phyloP scores from a whole-genome alignment of 2,888 invertebrate genomes.

The Schizotus pectinicornis region DNA sequence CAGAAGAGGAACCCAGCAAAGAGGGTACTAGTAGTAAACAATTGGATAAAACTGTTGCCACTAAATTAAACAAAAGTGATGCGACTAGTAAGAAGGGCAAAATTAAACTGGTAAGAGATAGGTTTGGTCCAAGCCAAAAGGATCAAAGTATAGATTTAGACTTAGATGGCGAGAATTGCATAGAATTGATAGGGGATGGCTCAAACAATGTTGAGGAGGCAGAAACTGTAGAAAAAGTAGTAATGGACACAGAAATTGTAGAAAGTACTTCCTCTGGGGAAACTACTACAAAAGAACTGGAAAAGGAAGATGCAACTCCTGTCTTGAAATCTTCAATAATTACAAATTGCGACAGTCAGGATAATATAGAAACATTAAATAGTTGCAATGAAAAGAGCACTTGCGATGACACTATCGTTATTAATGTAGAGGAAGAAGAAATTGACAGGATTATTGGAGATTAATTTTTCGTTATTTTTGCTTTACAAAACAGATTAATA shows the following conservation, averaged over 20 bases:
- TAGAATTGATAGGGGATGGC: slow-evolving; percentile 1
- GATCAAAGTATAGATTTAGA: slow-evolving; percentile 21
- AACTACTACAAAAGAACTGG: not conserved
- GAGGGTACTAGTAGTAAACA: too few relatives aligned
- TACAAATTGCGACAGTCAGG: not conserved
- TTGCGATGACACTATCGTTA: slow-evolving; percentile 37
- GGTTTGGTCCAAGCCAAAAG: not conserved
- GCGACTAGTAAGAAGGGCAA: slow-evolving; percentile 2
- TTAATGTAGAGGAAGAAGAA: slow-evolving; percentile 44
- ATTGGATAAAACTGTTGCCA: too few relatives aligned
- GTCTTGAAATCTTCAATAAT: too few relatives aligned
- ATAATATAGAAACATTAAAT: slow-evolving; percentile 5
- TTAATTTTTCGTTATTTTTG: slow-evolving; percentile 12
- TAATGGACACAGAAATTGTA: not conserved
- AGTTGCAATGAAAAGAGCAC: slow-evolving; percentile 23
- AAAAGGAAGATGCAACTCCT: not conserved
- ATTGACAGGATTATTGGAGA: slow-evolving; percentile 43
- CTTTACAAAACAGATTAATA: not conserved
- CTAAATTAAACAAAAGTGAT: too few relatives aligned
- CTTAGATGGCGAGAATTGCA: not conserved
- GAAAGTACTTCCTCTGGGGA: slow-evolving; percentile 1
- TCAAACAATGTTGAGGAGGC: not conserved
- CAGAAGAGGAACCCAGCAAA: slow-evolving; percentile 49
- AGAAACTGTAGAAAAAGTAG: not conserved
- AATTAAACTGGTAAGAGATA: slow-evolving; percentile 11